A percentile compares a stretch with the other conserved stretches of the same genome.
These are phyloP conservation scores for Dicycla oo DNA, from an alignment of 2,888 invertebrate genomes.

Conservation along the genomic window DNA sequence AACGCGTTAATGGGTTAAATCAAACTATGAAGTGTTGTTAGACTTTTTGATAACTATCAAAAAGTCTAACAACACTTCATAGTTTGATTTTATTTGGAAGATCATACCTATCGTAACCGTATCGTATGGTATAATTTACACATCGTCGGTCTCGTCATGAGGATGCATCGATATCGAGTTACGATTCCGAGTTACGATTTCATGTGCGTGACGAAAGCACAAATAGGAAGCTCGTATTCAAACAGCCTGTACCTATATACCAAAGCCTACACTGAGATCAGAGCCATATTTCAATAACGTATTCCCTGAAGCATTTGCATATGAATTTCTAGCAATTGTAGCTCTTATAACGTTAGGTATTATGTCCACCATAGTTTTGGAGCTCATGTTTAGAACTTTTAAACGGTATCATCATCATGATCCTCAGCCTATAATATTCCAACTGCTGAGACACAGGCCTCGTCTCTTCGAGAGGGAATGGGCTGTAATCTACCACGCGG, in stretches of 20 bases:
- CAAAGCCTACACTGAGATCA: constrained; percentile 10
- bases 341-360: neutral
- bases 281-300: neutral
- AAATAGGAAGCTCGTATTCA: constrained; percentile 29
- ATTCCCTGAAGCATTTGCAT: neutral
- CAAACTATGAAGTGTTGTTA: too few relatives aligned
- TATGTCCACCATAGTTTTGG: neutral
- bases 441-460: too few relatives aligned
- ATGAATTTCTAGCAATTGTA: neutral
- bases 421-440: too few relatives aligned
- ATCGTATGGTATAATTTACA: constrained; percentile 14
- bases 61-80: too few relatives aligned
- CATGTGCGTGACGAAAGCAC: constrained; percentile 36
- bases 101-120: neutral
- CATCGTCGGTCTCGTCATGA: constrained; percentile 10
- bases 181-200: constrained; percentile 47
- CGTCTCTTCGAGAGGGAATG: too few relatives aligned
- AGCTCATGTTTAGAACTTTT: neutral
- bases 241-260: constrained; percentile 9
- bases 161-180: constrained; percentile 38
- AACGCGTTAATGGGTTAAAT: too few relatives aligned
- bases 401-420: too few relatives aligned
- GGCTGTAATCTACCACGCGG: too few relatives aligned
- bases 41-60: too few relatives aligned
- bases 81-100: too few relatives aligned